A percentile compares a stretch with the other conserved stretches of the same genome.
These are phyloP conservation scores for Trematocara nigrifrons DNA, from an alignment of 2,113 vertebrate species.

Conservation along the genomic window DNA sequence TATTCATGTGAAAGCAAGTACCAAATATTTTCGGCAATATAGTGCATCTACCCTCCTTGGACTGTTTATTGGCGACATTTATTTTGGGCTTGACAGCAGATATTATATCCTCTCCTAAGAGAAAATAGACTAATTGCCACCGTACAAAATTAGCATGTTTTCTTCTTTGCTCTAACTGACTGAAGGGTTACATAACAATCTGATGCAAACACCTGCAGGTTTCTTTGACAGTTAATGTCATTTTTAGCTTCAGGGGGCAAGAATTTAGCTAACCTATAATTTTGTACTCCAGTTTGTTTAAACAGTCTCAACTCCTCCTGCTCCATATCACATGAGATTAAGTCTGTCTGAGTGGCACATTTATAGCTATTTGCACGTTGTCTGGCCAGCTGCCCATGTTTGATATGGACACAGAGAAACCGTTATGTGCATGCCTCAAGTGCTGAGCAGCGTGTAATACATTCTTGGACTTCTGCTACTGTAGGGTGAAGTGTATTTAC, in stretches of 20 bases:
- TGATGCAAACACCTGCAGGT: neutral
- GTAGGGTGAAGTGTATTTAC: neutral
- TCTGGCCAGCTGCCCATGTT: neutral
- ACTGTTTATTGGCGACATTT: neutral
- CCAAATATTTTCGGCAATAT: neutral
- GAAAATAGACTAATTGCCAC: neutral
- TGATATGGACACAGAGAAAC: neutral
- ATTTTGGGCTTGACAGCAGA: neutral
- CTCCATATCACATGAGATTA: neutral
- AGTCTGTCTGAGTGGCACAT: neutral
- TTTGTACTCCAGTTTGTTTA: neutral
- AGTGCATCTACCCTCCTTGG: neutral
- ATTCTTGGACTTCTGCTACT: conserved; percentile 3
- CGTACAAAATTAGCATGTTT: neutral
- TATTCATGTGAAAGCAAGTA: neutral
- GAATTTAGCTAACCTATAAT: neutral
- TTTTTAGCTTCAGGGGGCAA: neutral
- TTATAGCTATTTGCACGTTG: neutral
- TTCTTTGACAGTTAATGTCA: neutral
- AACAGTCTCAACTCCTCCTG: neutral
- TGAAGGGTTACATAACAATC: neutral
- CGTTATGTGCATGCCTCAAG: neutral
- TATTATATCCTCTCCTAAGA: neutral
- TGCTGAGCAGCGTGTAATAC: neutral
- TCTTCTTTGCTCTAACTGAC: neutral